Conservation (phyloP, 2,888 invertebrate species). For the Ypsolopha sequella region DNA sequence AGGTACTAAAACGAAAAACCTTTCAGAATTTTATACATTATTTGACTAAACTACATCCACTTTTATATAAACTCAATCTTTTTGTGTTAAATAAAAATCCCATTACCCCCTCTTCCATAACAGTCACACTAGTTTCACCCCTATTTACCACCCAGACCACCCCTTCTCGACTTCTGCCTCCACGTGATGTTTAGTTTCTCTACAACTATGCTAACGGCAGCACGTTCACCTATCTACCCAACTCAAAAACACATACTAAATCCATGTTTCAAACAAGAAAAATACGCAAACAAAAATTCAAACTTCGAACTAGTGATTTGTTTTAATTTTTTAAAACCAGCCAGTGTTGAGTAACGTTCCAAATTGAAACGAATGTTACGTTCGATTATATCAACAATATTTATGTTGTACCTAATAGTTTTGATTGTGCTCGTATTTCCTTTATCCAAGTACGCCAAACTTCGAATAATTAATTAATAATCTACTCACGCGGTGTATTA, state of each 20-base stretch:
- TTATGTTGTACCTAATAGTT: constrained; percentile 50
- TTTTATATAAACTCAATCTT: too few species aligned
- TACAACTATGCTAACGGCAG: constrained; percentile 17
- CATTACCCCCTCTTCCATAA: constrained; percentile 3
- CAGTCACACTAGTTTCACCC: constrained; percentile 9
- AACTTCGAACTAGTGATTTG: too few species aligned
- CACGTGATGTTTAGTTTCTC: constrained; percentile 25
- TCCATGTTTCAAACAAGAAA: not conserved
- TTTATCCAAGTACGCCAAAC: constrained; percentile 43
- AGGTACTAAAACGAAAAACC: too few species aligned
- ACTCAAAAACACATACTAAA: not conserved
- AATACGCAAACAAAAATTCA: not conserved
- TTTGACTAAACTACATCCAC: too few species aligned
- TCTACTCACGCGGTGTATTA: too few species aligned
- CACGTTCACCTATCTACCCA: constrained; percentile 14
- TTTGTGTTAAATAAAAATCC: too few species aligned
- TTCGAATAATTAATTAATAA: not conserved
- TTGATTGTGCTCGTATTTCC: constrained; percentile 50
- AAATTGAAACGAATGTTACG: constrained; percentile 25
- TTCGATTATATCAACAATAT: constrained; percentile 37
- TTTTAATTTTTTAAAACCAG: not conserved
- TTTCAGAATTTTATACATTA: too few species aligned
- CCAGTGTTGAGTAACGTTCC: not conserved
- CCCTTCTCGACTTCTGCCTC: constrained; percentile 4
- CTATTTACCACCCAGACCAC: constrained; percentile 9